Percentiles rank a stretch among this genome's conserved stretches.
These are phyloP conservation scores for Neomonachus schauinslandi DNA, from an alignment of 2,113 vertebrate genomes.

Conservation along the genomic window DNA sequence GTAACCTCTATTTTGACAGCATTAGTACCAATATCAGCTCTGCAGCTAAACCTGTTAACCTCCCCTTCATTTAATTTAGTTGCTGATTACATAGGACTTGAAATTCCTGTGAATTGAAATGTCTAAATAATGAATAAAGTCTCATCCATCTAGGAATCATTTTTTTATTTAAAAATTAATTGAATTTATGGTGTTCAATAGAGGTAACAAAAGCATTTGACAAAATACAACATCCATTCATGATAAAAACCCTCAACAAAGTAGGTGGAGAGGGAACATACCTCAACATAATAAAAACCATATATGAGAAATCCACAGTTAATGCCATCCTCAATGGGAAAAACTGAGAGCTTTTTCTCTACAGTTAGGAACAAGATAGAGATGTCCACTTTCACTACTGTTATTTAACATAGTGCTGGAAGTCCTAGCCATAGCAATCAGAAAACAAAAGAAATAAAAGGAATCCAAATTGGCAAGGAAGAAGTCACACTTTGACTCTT, in stretches of 20 bases:
- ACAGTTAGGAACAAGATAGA: background rate
- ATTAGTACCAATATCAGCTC: background rate
- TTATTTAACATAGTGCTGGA: background rate
- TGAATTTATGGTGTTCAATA: background rate
- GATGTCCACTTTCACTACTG: background rate
- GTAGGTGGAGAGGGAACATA: background rate
- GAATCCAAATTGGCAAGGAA: background rate
- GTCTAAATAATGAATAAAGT: slow-evolving; percentile 29
- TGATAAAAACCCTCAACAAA: background rate
- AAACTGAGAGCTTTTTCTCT: background rate
- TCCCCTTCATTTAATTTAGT: slow-evolving; percentile 32
- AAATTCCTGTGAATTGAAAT: slow-evolving; percentile 44
- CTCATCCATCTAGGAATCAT: slow-evolving; percentile 15
- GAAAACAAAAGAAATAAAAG: background rate
- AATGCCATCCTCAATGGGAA: background rate
- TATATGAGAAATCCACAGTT: background rate
- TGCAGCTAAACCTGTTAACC: background rate
- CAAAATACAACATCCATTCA: background rate
- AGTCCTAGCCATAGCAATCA: background rate
- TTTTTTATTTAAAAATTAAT: background rate
- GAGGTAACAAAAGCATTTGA: background rate
- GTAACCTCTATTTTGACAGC: slow-evolving; percentile 4
- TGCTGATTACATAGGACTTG: background rate
- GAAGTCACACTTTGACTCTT: background rate
- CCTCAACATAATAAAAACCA: background rate